Percentiles rank a stretch among this genome's conserved stretches.
Evolutionary conservation across 2,888 invertebrate genomes (phyloP).

Genomic region (Anthoptus insignis): DNA sequence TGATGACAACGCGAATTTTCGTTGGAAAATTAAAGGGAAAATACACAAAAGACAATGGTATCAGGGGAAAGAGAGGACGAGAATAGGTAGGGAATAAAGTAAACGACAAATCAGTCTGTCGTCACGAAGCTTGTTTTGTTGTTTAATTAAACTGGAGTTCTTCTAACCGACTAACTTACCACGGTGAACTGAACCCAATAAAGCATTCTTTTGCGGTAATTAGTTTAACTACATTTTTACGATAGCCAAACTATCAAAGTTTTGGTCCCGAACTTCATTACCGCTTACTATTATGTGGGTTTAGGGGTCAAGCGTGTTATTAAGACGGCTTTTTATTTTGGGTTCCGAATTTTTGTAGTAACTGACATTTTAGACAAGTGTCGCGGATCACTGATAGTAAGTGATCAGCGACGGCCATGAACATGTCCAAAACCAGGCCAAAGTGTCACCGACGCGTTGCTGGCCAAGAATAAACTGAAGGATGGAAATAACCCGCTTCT

Average conservation of each 20-base stretch:
- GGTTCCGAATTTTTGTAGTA: too few species aligned
- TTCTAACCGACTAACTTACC: slow-evolving; percentile 17
- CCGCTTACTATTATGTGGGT: too few species aligned
- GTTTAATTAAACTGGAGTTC: slow-evolving; percentile 31
- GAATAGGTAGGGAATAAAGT: background rate
- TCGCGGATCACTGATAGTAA: too few species aligned
- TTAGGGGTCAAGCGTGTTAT: too few species aligned
- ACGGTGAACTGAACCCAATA: slow-evolving; percentile 8
- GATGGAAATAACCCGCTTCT: too few species aligned
- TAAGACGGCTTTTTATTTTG: too few species aligned
- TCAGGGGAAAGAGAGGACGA: background rate
- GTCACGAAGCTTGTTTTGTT: slow-evolving; percentile 6
- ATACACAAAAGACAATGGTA: slow-evolving; percentile 17
- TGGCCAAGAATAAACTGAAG: too few species aligned
- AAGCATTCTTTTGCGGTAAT: background rate
- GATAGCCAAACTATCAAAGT: background rate
- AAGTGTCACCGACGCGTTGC: too few species aligned
- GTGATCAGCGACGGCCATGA: too few species aligned
- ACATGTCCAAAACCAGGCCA: too few species aligned
- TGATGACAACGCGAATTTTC: slow-evolving; percentile 5
- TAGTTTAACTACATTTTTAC: background rate
- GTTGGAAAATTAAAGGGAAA: background rate
- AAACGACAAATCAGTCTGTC: slow-evolving; percentile 29
- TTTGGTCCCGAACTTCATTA: background rate
- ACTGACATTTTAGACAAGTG: too few species aligned